Percentiles rank a stretch among this genome's conserved stretches.
Conservation (phyloP, 2,888 invertebrate genomes). For the Perdita meconis region DNA sequence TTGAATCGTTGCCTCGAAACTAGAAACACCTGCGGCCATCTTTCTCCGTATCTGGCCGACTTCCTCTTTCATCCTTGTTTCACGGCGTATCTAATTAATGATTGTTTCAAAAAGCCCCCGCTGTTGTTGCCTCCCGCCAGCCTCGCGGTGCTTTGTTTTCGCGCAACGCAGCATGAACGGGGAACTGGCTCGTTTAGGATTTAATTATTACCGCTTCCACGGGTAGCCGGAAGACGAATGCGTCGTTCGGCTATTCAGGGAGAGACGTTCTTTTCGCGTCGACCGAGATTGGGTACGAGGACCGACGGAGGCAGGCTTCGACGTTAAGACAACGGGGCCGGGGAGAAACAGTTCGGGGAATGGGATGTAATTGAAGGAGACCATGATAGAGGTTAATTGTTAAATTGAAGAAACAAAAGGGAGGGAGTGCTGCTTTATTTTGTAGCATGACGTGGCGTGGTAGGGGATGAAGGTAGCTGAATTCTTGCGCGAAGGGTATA, state of each 20-base stretch:
- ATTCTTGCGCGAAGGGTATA: not conserved
- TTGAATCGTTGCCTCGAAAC: constrained; percentile 45
- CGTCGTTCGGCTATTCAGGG: constrained; percentile 26
- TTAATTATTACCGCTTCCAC: constrained; percentile 53
- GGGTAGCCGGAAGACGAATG: constrained; percentile 21
- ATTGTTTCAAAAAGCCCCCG: constrained; percentile 54
- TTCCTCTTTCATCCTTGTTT: constrained; percentile 41
- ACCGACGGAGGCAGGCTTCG: not conserved
- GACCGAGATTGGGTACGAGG: not conserved
- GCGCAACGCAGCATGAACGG: constrained; percentile 14
- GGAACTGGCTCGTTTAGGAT: constrained; percentile 51
- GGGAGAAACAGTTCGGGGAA: not conserved
- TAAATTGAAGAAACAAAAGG: not conserved
- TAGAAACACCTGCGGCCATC: constrained; percentile 65
- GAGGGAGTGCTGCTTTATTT: constrained; percentile 5
- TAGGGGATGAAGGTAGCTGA: not conserved
- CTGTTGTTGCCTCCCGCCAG: not conserved
- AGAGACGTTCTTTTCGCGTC: constrained; percentile 1
- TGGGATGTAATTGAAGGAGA: constrained; percentile 5
- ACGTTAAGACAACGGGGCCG: not conserved
- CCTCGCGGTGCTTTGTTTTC: constrained; percentile 48
- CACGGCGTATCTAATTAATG: constrained; percentile 67
- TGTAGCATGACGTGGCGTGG: not conserved
- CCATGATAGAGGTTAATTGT: constrained; percentile 24
- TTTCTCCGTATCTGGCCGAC: constrained; percentile 42